These are phyloP conservation scores for Morpho deidamia DNA, from an alignment of 2,888 invertebrate genomes.

Conservation along the genomic window DNA sequence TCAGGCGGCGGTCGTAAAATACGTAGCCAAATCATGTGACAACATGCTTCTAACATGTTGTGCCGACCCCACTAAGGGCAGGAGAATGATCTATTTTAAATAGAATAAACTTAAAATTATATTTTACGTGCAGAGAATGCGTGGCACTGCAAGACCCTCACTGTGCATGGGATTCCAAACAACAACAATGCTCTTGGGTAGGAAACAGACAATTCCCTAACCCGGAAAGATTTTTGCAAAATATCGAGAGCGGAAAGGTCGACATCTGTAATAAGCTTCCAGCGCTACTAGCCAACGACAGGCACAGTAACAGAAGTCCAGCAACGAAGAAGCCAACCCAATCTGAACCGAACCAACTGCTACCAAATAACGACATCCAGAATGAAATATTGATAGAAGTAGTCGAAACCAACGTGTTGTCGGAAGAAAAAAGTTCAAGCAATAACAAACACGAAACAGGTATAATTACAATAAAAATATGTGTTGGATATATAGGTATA, in stretches of 20 bases:
- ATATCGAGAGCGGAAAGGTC: conserved; percentile 84
- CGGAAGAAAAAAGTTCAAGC: conserved; percentile 72
- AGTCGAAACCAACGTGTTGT: conserved; percentile 80
- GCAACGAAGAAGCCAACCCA: conserved; percentile 64
- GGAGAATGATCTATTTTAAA: no score
- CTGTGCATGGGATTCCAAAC: conserved; percentile 94
- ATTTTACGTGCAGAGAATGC: conserved; percentile 84
- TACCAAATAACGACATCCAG: conserved; percentile 78
- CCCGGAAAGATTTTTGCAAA: conserved; percentile 83
- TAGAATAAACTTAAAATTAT: conserved; percentile 19
- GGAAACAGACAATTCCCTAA: conserved; percentile 78
- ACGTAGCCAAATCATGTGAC: no score
- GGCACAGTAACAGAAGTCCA: conserved; percentile 61
- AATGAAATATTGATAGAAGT: conserved; percentile 83
- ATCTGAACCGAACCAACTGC: conserved; percentile 71
- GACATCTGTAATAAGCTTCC: conserved; percentile 74
- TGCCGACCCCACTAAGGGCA: no score
- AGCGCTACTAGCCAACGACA: conserved; percentile 57
- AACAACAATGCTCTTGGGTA: conserved; percentile 78
- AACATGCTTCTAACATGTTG: no score
- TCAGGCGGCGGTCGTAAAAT: no score
- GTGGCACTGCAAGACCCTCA: conserved; percentile 97
- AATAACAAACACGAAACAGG: conserved; percentile 71
- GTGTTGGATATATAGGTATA: neutral
- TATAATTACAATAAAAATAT: conserved; percentile 27